Conservation (phyloP, 2,113 vertebrate genomes). For the Otus sunia region DNA sequence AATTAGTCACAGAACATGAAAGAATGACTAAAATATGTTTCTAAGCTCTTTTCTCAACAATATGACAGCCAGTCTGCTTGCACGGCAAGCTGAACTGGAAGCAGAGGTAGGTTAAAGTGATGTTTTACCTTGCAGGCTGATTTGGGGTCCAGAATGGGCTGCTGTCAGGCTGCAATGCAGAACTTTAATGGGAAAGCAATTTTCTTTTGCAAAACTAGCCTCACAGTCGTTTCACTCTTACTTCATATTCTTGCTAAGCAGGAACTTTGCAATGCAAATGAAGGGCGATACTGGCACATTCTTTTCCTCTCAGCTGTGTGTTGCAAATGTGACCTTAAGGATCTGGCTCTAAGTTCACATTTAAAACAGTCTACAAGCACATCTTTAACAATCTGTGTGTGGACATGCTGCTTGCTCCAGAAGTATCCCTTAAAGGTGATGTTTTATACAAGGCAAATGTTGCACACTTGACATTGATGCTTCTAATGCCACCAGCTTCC, state of each 20-base stretch:
- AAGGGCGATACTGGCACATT: too few species aligned
- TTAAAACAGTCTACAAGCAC: not conserved
- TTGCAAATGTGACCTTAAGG: not conserved
- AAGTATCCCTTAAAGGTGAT: not conserved
- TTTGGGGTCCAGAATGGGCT: accelerated
- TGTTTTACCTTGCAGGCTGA: not conserved
- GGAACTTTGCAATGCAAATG: not conserved
- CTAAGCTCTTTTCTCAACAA: not conserved
- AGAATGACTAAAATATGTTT: not conserved
- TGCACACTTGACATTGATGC: not conserved
- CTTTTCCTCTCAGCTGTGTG: not conserved
- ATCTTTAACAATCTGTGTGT: not conserved
- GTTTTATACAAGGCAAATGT: not conserved
- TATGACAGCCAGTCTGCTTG: not conserved
- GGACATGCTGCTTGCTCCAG: not conserved
- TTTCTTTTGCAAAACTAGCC: not conserved
- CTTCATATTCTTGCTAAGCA: not conserved
- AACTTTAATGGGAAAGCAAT: not conserved
- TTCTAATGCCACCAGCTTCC: not conserved
- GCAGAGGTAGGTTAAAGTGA: not conserved
- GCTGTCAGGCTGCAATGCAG: not conserved
- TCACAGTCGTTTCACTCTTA: not conserved
- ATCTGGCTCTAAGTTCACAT: not conserved
- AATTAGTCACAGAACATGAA: not conserved
- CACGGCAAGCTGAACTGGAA: not conserved